Conservation (phyloP, 2,888 invertebrate genomes). For the Therioaphis trifolii region DNA sequence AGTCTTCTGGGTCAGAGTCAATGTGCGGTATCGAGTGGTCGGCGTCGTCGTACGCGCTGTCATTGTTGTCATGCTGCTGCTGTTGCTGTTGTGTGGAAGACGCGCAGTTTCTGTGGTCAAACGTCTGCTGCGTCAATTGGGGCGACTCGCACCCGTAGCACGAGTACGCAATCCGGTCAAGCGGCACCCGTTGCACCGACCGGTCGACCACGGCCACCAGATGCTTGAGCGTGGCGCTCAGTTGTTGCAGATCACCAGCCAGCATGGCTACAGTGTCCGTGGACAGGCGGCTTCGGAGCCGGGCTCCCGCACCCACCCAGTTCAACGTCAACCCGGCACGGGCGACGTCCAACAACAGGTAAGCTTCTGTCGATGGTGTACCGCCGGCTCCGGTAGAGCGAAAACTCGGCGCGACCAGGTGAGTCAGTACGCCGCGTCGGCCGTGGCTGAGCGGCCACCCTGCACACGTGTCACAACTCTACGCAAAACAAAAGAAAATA, state of each 20-base stretch:
- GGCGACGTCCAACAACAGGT: constrained; percentile 73
- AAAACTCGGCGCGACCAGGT: constrained; percentile 75
- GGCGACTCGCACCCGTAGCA: constrained; percentile 69
- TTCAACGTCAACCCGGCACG: constrained; percentile 66
- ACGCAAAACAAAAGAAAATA: not conserved
- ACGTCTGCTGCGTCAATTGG: not conserved
- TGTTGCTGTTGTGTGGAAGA: too few species aligned
- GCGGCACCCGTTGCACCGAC: constrained; percentile 76
- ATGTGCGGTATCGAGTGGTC: constrained; percentile 79
- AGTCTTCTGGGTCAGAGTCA: constrained; percentile 78
- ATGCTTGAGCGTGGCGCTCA: constrained; percentile 76
- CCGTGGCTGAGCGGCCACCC: constrained; percentile 78
- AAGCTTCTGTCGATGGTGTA: constrained; percentile 75
- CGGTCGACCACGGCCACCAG: constrained; percentile 78
- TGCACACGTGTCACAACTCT: constrained; percentile 71
- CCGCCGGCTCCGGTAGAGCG: constrained; percentile 67
- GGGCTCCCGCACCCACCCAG: constrained; percentile 65
- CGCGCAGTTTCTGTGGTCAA: too few species aligned
- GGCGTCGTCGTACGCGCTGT: constrained; percentile 71
- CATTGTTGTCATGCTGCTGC: constrained; percentile 61
- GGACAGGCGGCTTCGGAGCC: constrained; percentile 68
- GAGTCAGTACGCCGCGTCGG: constrained; percentile 74
- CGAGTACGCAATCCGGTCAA: constrained; percentile 77
- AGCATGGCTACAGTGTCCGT: constrained; percentile 68
- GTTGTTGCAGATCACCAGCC: constrained; percentile 70